Base-by-base conservation (phyloP, 2,113 vertebrate species). In the Myocastor coypus region DNA sequence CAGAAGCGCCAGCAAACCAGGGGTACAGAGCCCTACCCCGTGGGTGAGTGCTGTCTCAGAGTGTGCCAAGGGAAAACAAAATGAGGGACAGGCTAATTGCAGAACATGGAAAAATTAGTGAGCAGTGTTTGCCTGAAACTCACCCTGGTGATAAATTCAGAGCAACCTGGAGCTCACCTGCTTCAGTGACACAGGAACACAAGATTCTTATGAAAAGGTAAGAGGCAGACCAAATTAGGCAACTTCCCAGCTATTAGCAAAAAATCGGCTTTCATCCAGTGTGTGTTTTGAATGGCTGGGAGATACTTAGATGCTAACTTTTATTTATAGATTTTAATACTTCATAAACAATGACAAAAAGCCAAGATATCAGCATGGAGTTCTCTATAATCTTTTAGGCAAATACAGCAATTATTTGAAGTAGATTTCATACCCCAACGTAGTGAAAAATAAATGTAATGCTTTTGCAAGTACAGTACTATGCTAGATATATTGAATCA, bases 361-460 rank as follows among this genome's bases (percentile, higher is more conserved):
- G 26, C 50, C n/a, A 71, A 66, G 24, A 55, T 11, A 81, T 34
- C 12, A 92, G 46, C 95, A 98, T 94, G 26, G 59, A 91, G 20
- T 91, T 89, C 83, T 5, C 0, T 81, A 37, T 93, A 86, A 57
- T 24, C n/a, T 88, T 95, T 95, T 50, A 17, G 5, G 89, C 97
- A 96, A 96, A 97, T 96, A 93, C 2, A 83, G 46, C 32, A 94
- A 81, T 40, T 95, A 92, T 96, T 80, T 88, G 46, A 20, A 77
- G 71, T 95, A 95, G 34, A 13, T 92, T 94, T 93, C 96, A 52
- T 87, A 93, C 40, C 37, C 83, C 32, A 89, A 73, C 91, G 12
- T 96, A 92, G 97, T 75, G 46, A 97, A 96, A 97, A 63, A 52
- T 46, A 91, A 97, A 96, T 94, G 93, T 42, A 87, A 24, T 46